These are phyloP conservation scores for Cuniculus paca DNA, from an alignment of 2,797 vertebrate genomes.

Conservation along the genomic window DNA sequence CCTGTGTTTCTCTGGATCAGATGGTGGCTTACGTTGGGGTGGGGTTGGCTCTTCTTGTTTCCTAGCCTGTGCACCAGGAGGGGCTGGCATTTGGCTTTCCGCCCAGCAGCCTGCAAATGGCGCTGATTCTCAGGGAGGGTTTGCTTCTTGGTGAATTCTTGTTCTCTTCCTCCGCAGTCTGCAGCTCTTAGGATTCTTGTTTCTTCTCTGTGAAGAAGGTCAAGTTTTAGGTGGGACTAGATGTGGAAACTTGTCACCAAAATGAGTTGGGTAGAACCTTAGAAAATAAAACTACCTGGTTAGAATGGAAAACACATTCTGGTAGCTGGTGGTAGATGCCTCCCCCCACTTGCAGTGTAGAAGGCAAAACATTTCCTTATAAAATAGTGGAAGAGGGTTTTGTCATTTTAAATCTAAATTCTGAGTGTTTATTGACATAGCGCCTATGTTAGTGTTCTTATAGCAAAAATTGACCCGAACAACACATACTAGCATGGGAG, in stretches of 20 bases:
- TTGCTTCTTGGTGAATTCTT: no score
- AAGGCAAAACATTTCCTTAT: neutral
- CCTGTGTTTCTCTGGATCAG: no score
- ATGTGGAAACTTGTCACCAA: neutral
- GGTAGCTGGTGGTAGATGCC: neutral
- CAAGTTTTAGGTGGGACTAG: neutral
- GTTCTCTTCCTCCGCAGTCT: no score
- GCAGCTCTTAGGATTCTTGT: neutral
- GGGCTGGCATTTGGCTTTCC: no score
- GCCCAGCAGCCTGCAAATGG: no score
- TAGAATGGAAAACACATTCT: conserved; percentile 12
- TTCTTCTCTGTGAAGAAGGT: neutral
- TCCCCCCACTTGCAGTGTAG: neutral
- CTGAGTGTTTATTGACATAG: neutral
- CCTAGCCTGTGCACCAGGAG: no score
- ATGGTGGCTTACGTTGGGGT: no score
- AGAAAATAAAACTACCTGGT: conserved; percentile 17
- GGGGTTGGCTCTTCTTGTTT: no score
- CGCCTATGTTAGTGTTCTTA: neutral
- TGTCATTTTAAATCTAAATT: neutral
- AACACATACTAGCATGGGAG: neutral
- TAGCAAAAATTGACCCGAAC: neutral
- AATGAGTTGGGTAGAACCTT: neutral
- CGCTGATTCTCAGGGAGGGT: no score
- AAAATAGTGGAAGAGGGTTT: neutral